phyloP scores from a whole-genome alignment of 2,113 vertebrate species.

The Actenoides lindsayi region DNA sequence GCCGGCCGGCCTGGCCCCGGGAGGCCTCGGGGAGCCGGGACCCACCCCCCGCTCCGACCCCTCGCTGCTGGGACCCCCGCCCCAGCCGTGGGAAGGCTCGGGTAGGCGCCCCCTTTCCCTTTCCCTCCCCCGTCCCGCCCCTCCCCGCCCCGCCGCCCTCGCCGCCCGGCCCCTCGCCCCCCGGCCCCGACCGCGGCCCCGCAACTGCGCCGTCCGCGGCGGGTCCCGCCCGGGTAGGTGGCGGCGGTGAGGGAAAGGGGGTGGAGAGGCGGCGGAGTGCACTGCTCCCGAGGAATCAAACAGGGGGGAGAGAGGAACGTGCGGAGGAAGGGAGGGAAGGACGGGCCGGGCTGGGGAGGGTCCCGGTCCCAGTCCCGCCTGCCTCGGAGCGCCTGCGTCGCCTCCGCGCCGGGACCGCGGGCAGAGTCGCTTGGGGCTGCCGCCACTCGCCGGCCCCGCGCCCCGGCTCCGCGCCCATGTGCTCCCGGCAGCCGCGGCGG shows the following conservation, averaged over 20 bases:
- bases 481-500: background rate
- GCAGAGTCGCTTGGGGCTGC: background rate
- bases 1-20: background rate
- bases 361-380: background rate
- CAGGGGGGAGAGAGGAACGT: background rate
- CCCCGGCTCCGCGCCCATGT: background rate
- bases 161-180: background rate
- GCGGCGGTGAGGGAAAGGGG: background rate
- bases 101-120: background rate
- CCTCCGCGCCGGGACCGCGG: background rate
- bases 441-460: background rate
- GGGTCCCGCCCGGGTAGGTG: slow-evolving; percentile 24
- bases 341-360: background rate
- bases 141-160: no score
- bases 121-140: background rate
- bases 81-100: background rate
- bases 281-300: background rate
- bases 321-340: background rate
- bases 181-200: background rate
- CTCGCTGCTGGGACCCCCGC: background rate
- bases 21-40: background rate
- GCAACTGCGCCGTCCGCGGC: background rate
- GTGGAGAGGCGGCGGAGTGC: background rate
- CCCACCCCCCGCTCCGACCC: background rate
- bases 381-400: background rate